Percentiles rank a stretch among this genome's conserved stretches.
phyloP scores from a whole-genome alignment of 2,797 vertebrate genomes.

The Clarias pachynema region DNA sequence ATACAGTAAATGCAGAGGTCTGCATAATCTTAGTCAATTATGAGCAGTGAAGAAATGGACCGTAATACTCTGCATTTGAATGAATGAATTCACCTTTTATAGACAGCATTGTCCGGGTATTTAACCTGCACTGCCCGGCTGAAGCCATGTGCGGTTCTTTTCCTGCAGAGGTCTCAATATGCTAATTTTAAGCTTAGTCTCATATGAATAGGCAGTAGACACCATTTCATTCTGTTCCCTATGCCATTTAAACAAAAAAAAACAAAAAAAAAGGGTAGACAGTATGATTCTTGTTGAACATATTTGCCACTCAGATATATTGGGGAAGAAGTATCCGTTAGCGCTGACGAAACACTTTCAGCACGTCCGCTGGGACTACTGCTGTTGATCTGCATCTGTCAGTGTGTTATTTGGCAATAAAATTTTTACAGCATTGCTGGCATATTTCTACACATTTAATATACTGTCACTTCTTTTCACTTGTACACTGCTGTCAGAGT shows the following conservation, averaged over 20 bases:
- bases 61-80: not conserved
- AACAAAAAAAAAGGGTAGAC: not conserved
- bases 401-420: not conserved
- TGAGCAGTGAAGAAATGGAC: slow-evolving; percentile 1
- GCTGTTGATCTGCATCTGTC: slow-evolving; percentile 21
- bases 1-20: slow-evolving; percentile 13
- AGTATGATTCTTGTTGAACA: slow-evolving; percentile 7
- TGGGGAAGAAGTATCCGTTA: not conserved
- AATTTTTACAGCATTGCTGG: not conserved
- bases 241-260: too few species aligned
- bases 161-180: slow-evolving; percentile 6
- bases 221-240: not conserved
- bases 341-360: not conserved
- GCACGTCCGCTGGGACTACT: not conserved
- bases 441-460: not conserved
- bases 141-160: not conserved
- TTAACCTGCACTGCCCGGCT: slow-evolving; percentile 1
- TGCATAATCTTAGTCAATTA: not conserved
- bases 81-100: slow-evolving; percentile 7
- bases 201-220: not conserved
- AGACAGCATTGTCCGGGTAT: slow-evolving; percentile 2
- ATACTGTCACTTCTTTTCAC: not conserved
- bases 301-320: not conserved
- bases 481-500: not conserved
- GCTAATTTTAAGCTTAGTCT: slow-evolving; percentile 20